phyloP scores from a whole-genome alignment of 2,888 invertebrate species.

The Scrobipalpa costella region DNA sequence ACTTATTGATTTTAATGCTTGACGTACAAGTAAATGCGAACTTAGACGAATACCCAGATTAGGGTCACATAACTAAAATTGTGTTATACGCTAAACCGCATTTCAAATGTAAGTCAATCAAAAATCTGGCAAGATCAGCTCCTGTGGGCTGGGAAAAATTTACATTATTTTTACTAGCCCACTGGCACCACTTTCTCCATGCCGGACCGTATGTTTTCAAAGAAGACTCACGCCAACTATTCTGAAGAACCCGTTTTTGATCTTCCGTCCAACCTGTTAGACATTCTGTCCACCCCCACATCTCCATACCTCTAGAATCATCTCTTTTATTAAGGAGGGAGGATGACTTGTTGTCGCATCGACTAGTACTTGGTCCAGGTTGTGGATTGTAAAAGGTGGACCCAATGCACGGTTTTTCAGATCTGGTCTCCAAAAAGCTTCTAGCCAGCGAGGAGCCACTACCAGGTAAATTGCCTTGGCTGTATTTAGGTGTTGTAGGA shows the following conservation, averaged over 20 bases:
- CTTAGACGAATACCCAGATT: neutral
- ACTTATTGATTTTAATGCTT: constrained; percentile 5
- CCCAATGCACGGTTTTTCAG: constrained; percentile 28
- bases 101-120: neutral
- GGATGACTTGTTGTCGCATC: constrained; percentile 22
- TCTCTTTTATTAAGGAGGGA: constrained; percentile 22
- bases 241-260: constrained; percentile 28
- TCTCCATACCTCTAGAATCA: constrained; percentile 36
- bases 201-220: constrained; percentile 5
- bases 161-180: neutral
- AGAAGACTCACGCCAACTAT: neutral
- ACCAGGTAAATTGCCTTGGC: constrained; percentile 30
- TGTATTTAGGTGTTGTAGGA: constrained; percentile 29
- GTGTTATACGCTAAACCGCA: neutral
- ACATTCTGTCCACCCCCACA: constrained; percentile 39
- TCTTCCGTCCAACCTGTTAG: constrained; percentile 31
- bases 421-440: constrained; percentile 34
- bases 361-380: constrained; percentile 21
- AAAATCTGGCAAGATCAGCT: neutral
- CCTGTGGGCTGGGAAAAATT: neutral
- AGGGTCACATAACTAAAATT: neutral
- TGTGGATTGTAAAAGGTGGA: constrained; percentile 28
- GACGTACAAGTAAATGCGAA: constrained; percentile 29
- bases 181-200: constrained; percentile 7
- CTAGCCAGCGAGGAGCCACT: constrained; percentile 32